These are phyloP conservation scores for Drosophila eugracilis DNA, from an alignment of 1,140 invertebrate species.

Conservation along the genomic window DNA sequence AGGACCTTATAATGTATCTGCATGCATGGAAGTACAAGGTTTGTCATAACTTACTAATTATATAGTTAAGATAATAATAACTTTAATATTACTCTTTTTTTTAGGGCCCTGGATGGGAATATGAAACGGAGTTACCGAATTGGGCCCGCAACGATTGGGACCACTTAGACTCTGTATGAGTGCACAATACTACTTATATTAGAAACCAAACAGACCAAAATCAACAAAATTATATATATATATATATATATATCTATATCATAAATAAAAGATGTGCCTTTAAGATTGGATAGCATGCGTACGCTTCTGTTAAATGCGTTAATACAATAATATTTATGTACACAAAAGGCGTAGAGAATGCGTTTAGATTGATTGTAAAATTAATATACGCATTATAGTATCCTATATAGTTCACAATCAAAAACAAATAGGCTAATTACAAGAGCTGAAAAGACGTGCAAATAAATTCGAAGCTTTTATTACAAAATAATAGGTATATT, in stretches of 20 bases:
- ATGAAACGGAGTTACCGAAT: conserved; percentile 93
- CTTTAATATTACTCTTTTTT: conserved; percentile 36
- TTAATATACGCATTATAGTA: conserved; percentile 9
- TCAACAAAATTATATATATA: conserved; percentile 44
- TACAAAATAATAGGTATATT: conserved; percentile 51
- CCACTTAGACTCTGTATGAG: conserved; percentile 72
- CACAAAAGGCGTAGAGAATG: conserved; percentile 27
- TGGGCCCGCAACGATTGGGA: conserved; percentile 94
- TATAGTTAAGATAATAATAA: neutral
- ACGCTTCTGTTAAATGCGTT: conserved; percentile 30
- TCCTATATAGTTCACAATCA: conserved; percentile 40
- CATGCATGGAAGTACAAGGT: conserved; percentile 97
- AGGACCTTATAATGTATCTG: conserved; percentile 97
- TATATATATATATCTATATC: no score
- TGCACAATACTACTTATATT: conserved; percentile 14
- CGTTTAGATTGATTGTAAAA: neutral
- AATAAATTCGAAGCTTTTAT: conserved; percentile 56
- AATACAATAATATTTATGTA: conserved; percentile 33
- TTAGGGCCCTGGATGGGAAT: conserved; percentile 95
- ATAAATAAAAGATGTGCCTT: conserved; percentile 54
- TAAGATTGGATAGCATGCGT: conserved; percentile 50
- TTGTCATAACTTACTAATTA: neutral
- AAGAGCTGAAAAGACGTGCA: conserved; percentile 65
- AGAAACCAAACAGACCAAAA: conserved; percentile 51
- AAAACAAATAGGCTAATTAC: conserved; percentile 46